Conservation (phyloP, 2,113 vertebrate species). For the Isurus oxyrinchus region DNA sequence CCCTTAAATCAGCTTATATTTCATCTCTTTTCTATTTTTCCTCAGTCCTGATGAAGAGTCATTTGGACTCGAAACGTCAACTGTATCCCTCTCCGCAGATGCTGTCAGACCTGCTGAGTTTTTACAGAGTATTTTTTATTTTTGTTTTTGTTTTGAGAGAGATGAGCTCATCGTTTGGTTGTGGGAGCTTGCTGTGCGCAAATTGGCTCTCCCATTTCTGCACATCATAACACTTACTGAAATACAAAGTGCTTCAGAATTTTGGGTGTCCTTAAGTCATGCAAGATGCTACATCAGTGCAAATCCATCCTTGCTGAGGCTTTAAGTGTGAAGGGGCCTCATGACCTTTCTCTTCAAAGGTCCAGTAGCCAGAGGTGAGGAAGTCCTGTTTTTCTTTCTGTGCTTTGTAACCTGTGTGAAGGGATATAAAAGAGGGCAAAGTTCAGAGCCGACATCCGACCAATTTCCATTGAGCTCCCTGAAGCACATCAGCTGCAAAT, state of each 20-base stretch:
- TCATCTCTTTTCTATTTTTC: too few species aligned
- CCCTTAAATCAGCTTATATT: too few species aligned
- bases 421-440: background rate
- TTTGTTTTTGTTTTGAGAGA: background rate
- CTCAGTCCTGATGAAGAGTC: too few species aligned
- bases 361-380: background rate
- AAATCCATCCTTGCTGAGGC: background rate
- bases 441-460: background rate
- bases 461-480: constrained; percentile 2
- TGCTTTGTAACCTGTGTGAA: background rate
- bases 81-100: too few species aligned
- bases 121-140: too few species aligned
- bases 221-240: too few species aligned
- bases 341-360: background rate
- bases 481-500: background rate
- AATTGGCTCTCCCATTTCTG: background rate
- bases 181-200: background rate
- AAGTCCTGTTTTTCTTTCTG: background rate
- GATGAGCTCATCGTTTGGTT: background rate
- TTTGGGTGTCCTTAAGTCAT: background rate
- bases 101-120: too few species aligned
- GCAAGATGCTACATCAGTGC: background rate
- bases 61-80: too few species aligned
- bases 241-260: background rate
- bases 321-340: background rate